These are phyloP conservation scores for Strongylocentrotus purpuratus DNA, from an alignment of 35 echinoderm and acorn worm genomes.

Conservation along the genomic window DNA sequence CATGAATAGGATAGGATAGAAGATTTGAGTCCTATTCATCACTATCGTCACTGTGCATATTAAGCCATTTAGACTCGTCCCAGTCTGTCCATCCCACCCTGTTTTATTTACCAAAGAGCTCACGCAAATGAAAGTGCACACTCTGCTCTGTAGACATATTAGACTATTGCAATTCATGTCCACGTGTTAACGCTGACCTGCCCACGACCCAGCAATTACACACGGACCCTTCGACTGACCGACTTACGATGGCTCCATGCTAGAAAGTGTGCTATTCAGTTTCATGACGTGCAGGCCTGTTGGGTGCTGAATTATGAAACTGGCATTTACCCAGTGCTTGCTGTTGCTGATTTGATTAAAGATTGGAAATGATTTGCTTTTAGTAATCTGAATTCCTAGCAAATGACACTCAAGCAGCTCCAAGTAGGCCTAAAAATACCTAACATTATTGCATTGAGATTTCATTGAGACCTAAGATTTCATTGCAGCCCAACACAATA, in stretches of 20 bases:
- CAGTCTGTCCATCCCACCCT: background rate
- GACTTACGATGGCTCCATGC: no score
- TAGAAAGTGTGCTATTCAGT: no score
- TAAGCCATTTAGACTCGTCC: background rate
- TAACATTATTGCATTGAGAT: background rate
- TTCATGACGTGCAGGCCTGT: background rate
- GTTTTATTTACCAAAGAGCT: background rate
- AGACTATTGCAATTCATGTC: background rate
- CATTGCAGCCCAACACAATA: no score
- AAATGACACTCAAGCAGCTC: background rate
- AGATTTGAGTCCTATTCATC: background rate
- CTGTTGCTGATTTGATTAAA: background rate
- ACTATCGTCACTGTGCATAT: background rate
- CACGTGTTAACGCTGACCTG: background rate
- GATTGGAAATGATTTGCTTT: background rate
- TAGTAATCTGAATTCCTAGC: background rate
- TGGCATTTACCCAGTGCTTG: background rate
- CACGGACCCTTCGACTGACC: no score
- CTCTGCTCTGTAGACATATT: background rate
- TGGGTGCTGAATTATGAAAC: background rate
- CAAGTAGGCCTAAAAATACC: background rate
- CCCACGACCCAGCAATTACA: background rate
- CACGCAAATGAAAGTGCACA: background rate
- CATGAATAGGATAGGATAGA: background rate
- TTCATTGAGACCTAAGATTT: no score